phyloP scores from a whole-genome alignment of 2,113 vertebrate species.

The Datnioides undecimradiatus region DNA sequence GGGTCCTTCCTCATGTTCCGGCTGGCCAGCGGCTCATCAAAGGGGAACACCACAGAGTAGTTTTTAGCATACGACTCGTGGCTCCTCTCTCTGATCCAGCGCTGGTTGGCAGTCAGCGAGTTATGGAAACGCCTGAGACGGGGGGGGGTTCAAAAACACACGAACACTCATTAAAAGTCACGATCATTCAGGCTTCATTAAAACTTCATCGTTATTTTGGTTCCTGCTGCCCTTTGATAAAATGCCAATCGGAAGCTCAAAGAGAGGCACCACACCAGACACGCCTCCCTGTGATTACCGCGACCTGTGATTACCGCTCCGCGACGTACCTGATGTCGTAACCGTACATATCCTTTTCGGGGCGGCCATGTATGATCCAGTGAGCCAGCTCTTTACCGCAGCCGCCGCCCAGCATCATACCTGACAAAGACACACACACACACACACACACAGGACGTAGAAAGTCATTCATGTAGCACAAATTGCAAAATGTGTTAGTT shows the following conservation, averaged over 20 bases:
- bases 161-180: constrained; percentile 29
- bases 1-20: constrained; percentile 91
- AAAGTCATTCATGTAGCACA: neutral
- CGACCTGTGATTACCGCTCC: neutral
- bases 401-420: constrained; percentile 98
- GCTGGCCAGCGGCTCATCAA: constrained; percentile 93
- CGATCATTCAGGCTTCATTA: constrained; percentile 6
- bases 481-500: neutral
- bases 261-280: neutral
- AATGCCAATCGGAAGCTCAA: neutral
- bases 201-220: neutral
- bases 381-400: constrained; percentile 94
- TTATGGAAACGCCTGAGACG: constrained; percentile 90
- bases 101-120: constrained; percentile 87
- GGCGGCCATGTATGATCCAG: constrained; percentile 93
- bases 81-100: constrained; percentile 95
- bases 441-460: neutral
- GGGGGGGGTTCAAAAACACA: neutral
- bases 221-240: neutral
- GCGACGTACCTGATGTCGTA: constrained; percentile 93
- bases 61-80: constrained; percentile 98
- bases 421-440: constrained; percentile 74
- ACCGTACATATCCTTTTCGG: constrained; percentile 96
- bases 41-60: constrained; percentile 94
- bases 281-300: neutral